Evolutionary conservation across 2,797 vertebrate genomes (phyloP), one percentile per base, ranked within the genome.

Genomic region (Notoglanidium macrostoma): DNA sequence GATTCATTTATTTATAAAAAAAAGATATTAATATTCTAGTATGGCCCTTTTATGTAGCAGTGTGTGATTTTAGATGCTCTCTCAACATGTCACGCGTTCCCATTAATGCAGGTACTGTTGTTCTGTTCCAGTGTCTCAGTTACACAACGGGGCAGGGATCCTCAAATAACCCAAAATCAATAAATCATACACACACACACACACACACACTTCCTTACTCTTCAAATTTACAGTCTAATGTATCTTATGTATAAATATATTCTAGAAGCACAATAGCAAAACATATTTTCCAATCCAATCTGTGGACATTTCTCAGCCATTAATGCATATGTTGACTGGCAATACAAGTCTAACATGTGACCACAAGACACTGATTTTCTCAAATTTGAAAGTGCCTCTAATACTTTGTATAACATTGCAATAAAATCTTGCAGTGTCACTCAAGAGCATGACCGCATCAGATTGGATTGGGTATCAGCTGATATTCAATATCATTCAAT

Each of bases 121-220:
- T 67, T n/a, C 14, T 15, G 44, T 65, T 78, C 73, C n/a, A 76
- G 40, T 79, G 29, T 79, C 73, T 85, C 46, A 59, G 73, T 86
- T 70, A 72, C 77, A 59, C 57, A 86, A 70, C 14, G 7, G 15
- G 26, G 77, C 40, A 59, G 35, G 77, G 35, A 67, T 72, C 32
- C 2, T 59, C 77, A 81, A 86, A 86, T 73, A 61, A 61, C 67
- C 78, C n/a, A 51, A 26, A 82, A 81, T 86, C 85, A 73, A 82
- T 86, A 81, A 82, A 40, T 72, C 67, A 17, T 40, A 46, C n/a
- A 17, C 51, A 5, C 23, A 17, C 85, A 5, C 63, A 44, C 63
- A 51, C 73, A 40, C 74, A 29, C 85, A 40, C 40, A 40, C 40
- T 40, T 40, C 49, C 10, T 49, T 49, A 49, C 49, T 49, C 49